phyloP scores from a whole-genome alignment of 1,140 invertebrate genomes.

The Luehdorfia chinensis region DNA sequence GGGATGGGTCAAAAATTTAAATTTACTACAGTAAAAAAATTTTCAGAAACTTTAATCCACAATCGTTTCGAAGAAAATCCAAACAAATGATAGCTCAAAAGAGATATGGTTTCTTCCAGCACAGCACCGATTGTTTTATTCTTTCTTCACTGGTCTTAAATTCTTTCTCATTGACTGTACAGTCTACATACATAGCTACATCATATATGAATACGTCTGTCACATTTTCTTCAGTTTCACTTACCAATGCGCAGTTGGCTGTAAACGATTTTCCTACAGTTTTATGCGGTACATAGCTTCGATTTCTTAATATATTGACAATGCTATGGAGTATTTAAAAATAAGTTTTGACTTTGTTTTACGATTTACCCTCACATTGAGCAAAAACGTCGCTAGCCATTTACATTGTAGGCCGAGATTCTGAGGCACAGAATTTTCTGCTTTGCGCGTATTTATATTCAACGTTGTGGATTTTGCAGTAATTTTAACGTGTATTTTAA shows the following conservation, averaged over 20 bases:
- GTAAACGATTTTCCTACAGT: background rate
- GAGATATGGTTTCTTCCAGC: too few species aligned
- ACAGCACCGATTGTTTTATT: too few species aligned
- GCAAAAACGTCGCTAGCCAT: too few species aligned
- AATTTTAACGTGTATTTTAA: background rate
- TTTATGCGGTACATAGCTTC: background rate
- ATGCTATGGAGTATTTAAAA: background rate
- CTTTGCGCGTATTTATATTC: background rate
- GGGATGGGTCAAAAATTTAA: too few species aligned
- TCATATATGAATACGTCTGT: constrained; percentile 6
- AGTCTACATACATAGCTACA: constrained; percentile 2
- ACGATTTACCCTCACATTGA: background rate
- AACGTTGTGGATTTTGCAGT: constrained; percentile 1
- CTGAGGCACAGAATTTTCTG: background rate
- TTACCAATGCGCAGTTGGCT: background rate
- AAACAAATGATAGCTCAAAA: too few species aligned
- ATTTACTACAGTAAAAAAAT: too few species aligned
- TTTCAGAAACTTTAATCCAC: too few species aligned
- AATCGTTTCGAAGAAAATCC: too few species aligned
- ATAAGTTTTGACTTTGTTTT: background rate
- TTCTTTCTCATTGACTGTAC: constrained; percentile 2
- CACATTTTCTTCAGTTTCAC: constrained; percentile 5
- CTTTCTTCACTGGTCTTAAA: too few species aligned
- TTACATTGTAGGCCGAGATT: background rate
- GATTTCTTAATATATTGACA: constrained; percentile 1